Evolutionary conservation across 2,113 vertebrate genomes (phyloP).

Genomic region (Genyomyrus donnyi): DNA sequence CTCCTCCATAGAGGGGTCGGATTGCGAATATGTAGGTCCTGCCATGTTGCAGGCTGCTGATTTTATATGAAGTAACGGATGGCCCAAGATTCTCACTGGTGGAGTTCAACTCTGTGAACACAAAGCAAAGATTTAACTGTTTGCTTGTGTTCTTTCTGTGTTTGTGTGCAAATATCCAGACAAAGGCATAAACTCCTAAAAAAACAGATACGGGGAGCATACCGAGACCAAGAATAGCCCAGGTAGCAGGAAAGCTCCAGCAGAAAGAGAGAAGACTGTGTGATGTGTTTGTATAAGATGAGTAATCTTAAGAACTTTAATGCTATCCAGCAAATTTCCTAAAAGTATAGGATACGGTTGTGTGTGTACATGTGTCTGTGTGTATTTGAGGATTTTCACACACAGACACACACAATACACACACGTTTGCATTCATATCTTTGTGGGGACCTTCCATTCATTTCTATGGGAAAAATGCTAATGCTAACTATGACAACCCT

Average conservation of each 20-base stretch:
- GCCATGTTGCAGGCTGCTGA: constrained; percentile 56
- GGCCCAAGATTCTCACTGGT: constrained; percentile 57
- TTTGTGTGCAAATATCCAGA: neutral
- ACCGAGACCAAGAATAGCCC: neutral
- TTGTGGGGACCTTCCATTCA: no score
- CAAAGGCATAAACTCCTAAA: neutral
- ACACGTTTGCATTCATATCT: no score
- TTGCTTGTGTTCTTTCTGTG: neutral
- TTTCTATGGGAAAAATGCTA: no score
- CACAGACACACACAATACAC: neutral
- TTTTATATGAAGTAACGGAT: constrained; percentile 52
- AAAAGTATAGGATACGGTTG: neutral
- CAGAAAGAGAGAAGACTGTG: neutral
- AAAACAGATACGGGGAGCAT: neutral
- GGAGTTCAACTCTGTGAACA: constrained; percentile 59
- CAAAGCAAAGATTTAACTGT: neutral
- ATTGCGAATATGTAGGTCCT: constrained; percentile 70
- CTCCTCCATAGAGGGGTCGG: constrained; percentile 67
- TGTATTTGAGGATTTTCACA: neutral
- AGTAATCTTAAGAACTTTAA: neutral
- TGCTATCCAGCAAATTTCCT: neutral
- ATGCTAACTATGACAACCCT: no score
- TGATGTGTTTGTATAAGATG: neutral
- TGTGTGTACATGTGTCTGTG: neutral
- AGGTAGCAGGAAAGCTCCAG: neutral